These are phyloP conservation scores for Neelides folsomi DNA, from an alignment of 2,888 invertebrate genomes.

Conservation along the genomic window DNA sequence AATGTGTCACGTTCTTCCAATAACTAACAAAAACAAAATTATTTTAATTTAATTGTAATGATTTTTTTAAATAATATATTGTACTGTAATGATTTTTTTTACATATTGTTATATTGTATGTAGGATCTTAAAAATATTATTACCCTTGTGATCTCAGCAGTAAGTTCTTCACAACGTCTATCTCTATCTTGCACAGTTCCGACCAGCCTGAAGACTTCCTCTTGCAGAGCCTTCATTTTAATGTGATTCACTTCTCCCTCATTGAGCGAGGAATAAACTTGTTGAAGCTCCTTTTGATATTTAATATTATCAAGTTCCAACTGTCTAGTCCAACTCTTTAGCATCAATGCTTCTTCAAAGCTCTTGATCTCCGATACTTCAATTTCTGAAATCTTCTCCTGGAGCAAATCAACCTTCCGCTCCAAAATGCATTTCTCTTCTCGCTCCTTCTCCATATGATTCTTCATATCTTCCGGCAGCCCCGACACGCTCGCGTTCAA, in stretches of 20 bases:
- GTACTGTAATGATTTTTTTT: too few species aligned
- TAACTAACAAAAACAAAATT: not conserved
- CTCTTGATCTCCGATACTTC: constrained; percentile 27
- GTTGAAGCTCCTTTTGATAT: constrained; percentile 18
- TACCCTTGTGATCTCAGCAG: constrained; percentile 60
- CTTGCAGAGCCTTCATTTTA: constrained; percentile 20
- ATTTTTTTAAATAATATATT: too few species aligned
- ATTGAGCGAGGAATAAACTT: constrained; percentile 13
- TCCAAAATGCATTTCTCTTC: constrained; percentile 28
- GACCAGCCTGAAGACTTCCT: constrained; percentile 21
- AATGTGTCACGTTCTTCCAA: constrained; percentile 68
- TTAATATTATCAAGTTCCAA: constrained; percentile 28
- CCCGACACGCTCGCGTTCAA: constrained; percentile 34
- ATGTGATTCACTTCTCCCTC: constrained; percentile 20
- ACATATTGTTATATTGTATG: too few species aligned
- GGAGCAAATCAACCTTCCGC: constrained; percentile 28
- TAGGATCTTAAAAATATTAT: too few species aligned
- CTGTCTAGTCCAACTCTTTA: constrained; percentile 18
- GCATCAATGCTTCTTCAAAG: constrained; percentile 20
- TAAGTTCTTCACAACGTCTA: constrained; percentile 71
- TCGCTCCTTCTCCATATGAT: constrained; percentile 33
- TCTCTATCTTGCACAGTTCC: constrained; percentile 63
- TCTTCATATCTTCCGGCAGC: constrained; percentile 41
- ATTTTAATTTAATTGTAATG: too few species aligned
- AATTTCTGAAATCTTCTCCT: constrained; percentile 31